Base-by-base conservation (phyloP, 2,797 vertebrate species). In the Micropoecilia bifurca region DNA sequence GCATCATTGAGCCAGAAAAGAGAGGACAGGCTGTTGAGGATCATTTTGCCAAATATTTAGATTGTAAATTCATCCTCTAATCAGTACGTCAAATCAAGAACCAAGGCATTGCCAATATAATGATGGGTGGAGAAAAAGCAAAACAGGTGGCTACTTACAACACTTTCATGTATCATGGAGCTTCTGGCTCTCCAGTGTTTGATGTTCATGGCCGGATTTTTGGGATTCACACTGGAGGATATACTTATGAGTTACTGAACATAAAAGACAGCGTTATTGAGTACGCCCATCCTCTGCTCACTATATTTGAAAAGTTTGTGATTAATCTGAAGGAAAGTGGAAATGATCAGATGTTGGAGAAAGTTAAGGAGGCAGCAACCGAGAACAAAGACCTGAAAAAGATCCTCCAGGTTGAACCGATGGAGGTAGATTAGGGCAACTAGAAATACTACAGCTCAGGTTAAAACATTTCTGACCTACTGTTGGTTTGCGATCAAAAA, bases 41-140 rank as follows among this genome's bases (percentile, higher is more conserved):
- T 22, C 6, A 69, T 2, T 33, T 88, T 55, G 0, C n/a, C 0
- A 7, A 1, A 0, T 1, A 8, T 30, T 59, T 0, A 39, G 2
- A 75, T 0, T 0, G 0, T 1, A 0, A 0, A 1, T 46, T 76
- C 2, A 36, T 0, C 2, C 0, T 53, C 1, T 1, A 0, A 0
- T 2, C 0, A 22, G 0, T 81, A 2, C 4, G 0, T 16, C 0
- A 75, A 0, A 1, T 87, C 2, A 28, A 48, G 16, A 6, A 73
- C 0, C 18, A 13, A 53, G 20, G 47, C 18, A 73, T 73, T 25
- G 7, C 25, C 0, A 3, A 72, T 14, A 46, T 72, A 72, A 72
- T 72, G 71, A 72, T 72, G n/a, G 14, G 45, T 47, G 71, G 45
- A 28, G 45, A 46, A 8, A 72, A 72, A 72, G 71, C n/a, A 72